Percentiles rank a stretch among this genome's conserved stretches.
These are phyloP conservation scores for Thereva nobilitata DNA, from an alignment of 2,888 invertebrate species.

Conservation along the genomic window DNA sequence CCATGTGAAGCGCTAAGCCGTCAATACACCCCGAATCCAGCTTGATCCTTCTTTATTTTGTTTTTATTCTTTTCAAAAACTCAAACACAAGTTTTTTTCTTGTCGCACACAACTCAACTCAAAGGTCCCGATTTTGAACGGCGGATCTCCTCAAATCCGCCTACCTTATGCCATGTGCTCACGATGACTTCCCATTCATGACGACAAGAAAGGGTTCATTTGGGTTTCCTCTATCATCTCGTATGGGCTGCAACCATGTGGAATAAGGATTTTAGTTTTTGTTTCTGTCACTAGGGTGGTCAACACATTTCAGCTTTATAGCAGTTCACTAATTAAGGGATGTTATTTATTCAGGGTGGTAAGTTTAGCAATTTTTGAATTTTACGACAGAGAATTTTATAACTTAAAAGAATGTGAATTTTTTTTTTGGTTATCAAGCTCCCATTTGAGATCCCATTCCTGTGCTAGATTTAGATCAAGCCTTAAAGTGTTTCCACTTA, in stretches of 20 bases:
- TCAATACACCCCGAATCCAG: too few relatives aligned
- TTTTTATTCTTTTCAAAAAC: constrained; percentile 4
- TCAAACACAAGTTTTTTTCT: constrained; percentile 6
- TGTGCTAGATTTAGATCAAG: too few relatives aligned
- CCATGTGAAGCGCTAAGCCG: neutral
- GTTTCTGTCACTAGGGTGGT: constrained; percentile 18
- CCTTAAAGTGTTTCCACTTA: too few relatives aligned
- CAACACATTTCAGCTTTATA: neutral
- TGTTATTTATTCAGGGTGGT: neutral
- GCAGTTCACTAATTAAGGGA: constrained; percentile 6
- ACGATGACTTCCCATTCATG: neutral
- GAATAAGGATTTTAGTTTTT: constrained; percentile 11
- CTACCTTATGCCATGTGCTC: constrained; percentile 2
- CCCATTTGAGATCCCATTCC: too few relatives aligned
- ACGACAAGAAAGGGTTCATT: constrained; percentile 23
- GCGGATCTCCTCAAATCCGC: neutral
- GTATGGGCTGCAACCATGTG: constrained; percentile 22
- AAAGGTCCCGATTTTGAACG: constrained; percentile 12
- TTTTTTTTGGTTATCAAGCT: too few relatives aligned
- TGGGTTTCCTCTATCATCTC: constrained; percentile 1
- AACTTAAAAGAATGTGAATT: too few relatives aligned
- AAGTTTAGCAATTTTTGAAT: neutral
- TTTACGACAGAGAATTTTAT: too few relatives aligned
- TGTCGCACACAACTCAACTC: neutral
- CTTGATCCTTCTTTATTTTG: constrained; percentile 10